Conservation (phyloP, 2,797 vertebrate genomes). For the Thaleichthys pacificus region DNA sequence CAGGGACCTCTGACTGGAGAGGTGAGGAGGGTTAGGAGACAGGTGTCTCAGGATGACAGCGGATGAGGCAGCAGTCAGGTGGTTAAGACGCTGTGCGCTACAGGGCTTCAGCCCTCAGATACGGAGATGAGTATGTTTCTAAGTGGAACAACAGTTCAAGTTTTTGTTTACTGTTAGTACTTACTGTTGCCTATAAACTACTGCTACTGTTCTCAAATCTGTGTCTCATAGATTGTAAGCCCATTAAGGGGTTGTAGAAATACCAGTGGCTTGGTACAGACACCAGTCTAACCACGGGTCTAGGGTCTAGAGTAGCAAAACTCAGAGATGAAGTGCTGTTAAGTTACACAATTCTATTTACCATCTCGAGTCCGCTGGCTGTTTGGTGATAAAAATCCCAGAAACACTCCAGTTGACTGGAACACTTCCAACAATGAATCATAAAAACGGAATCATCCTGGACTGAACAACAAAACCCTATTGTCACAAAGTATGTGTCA, state of each 20-base stretch:
- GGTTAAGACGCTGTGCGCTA: background rate
- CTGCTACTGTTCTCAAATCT: background rate
- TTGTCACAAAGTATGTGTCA: constrained; percentile 4
- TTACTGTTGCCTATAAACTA: background rate
- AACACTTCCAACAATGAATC: constrained; percentile 30
- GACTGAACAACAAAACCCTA: constrained; percentile 27
- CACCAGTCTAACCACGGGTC: constrained; percentile 28
- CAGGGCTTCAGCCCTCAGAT: no score
- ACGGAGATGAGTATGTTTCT: background rate
- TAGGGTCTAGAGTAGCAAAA: background rate
- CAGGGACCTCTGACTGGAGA: constrained; percentile 42
- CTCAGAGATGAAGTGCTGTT: constrained; percentile 20
- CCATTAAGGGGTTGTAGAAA: background rate
- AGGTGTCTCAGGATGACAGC: constrained; percentile 36
- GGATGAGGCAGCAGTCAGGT: background rate
- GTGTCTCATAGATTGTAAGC: background rate
- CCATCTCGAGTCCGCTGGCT: background rate
- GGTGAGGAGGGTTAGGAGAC: constrained; percentile 16
- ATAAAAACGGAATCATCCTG: constrained; percentile 16
- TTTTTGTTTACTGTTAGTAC: background rate
- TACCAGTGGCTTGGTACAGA: constrained; percentile 5
- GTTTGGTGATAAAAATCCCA: constrained; percentile 27
- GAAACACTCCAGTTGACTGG: constrained; percentile 18
- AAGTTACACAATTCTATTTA: constrained; percentile 25
- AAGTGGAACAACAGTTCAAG: background rate